Evolutionary conservation across 1,140 invertebrate genomes (phyloP), one percentile per base, ranked within the genome.

Genomic region (Megalonaias nervosa): DNA sequence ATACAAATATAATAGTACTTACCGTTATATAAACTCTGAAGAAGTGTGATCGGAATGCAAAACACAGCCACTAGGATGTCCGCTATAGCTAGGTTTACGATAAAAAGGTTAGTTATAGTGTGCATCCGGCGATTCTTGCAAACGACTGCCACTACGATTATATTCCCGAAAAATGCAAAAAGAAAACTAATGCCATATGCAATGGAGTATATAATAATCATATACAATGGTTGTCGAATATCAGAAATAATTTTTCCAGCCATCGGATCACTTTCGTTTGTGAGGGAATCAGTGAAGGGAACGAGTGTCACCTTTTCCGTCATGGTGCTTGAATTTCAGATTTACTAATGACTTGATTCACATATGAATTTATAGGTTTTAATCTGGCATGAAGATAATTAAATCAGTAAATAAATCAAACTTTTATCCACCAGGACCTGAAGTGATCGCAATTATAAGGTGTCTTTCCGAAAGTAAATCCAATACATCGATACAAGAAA

Each of bases 51-150:
- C 0, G 96, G 96, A 68, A 97, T 91, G 88, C 96, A 97, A 75
- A 97, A 93, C 13, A 97, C 86, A 72, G 97, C 94, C 61, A 98
- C 96, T 85, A 98, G 92, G 73, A 98, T 94, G 89, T 98, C 97
- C 1, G 96, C 96, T 0, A 97, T 92, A 1, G 97, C 96, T 78
- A 98, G 91, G 86, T 97, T 98, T 15, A 97, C 95, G 82, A 98
- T 96, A 90, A 97, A 96, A 86, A 95, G 96, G 90, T 97, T 97
- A 1, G 96, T 97, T 12, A 97, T 95, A 86, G 95, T 97, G 57
- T 95, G 92, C 95, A 98, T 96, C 0, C 93, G 92, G 57, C 94
- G 94, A 86, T 97, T 96, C 55, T 94, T 91, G 79, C 95, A 95
- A 2, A 98, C 96, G 0, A 96, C 96, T 11, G 95, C 91, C 84